phyloP scores from a whole-genome alignment of 2,797 vertebrate species.

The Lindbergichthys nudifrons region DNA sequence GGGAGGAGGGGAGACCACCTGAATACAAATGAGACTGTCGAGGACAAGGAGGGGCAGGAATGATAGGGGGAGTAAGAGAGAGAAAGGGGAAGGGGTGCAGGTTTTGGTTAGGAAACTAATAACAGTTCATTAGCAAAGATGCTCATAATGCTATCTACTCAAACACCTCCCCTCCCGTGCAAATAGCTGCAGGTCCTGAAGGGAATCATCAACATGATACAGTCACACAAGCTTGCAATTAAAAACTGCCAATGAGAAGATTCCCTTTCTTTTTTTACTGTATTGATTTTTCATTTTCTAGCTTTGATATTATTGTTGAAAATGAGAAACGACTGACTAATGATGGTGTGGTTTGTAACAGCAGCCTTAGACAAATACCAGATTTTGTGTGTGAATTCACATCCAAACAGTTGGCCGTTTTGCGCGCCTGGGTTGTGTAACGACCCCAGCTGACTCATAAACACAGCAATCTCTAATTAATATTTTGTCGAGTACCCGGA shows the following conservation, averaged over 20 bases:
- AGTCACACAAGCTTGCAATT: constrained; percentile 39
- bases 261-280: constrained; percentile 1
- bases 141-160: constrained; percentile 59
- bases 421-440: constrained; percentile 61
- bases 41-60: constrained; percentile 51
- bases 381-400: constrained; percentile 38
- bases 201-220: constrained; percentile 37
- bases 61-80: constrained; percentile 19
- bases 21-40: constrained; percentile 78
- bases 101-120: constrained; percentile 60
- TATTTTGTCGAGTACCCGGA: constrained; percentile 71
- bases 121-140: constrained; percentile 71
- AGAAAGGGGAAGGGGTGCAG: constrained; percentile 37
- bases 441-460: constrained; percentile 74
- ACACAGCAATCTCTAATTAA: constrained; percentile 77
- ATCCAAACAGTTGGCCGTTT: constrained; percentile 46
- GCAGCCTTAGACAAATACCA: constrained; percentile 23
- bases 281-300: constrained; percentile 49
- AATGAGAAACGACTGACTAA: constrained; percentile 25
- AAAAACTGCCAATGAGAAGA: constrained; percentile 18
- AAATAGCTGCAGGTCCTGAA: constrained; percentile 57
- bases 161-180: constrained; percentile 43
- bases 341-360: constrained; percentile 12
- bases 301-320: constrained; percentile 47
- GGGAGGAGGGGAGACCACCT: constrained; percentile 67